Evolutionary conservation across 1,140 invertebrate genomes (phyloP).

Genomic region (Drosophila mauritiana): DNA sequence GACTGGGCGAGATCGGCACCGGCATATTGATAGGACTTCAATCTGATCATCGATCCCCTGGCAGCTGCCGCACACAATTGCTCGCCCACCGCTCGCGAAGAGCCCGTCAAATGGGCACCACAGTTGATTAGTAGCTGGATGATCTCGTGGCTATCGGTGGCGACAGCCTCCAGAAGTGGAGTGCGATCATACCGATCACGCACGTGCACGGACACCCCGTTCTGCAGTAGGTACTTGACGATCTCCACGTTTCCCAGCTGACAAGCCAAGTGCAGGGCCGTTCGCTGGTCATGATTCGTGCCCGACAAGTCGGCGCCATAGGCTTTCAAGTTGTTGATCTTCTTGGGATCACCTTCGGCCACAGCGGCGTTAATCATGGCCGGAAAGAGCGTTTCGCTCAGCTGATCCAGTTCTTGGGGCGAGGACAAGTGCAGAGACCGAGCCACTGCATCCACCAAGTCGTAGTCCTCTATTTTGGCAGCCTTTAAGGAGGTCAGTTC

Average conservation of each 20-base stretch:
- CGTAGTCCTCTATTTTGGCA: slow-evolving; percentile 81
- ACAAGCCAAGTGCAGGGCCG: slow-evolving; percentile 93
- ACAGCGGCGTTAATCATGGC: slow-evolving; percentile 92
- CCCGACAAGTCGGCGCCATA: slow-evolving; percentile 91
- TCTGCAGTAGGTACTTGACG: slow-evolving; percentile 90
- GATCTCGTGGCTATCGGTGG: slow-evolving; percentile 87
- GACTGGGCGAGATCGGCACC: slow-evolving; percentile 87
- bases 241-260: slow-evolving; percentile 89
- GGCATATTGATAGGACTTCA: slow-evolving; percentile 87
- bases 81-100: slow-evolving; percentile 86
- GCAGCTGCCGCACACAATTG: slow-evolving; percentile 87
- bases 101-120: slow-evolving; percentile 87
- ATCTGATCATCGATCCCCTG: slow-evolving; percentile 86
- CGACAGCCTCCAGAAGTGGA: slow-evolving; percentile 88
- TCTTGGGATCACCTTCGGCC: slow-evolving; percentile 87
- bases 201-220: slow-evolving; percentile 94
- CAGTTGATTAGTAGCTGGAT: slow-evolving; percentile 87
- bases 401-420: slow-evolving; percentile 88
- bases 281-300: slow-evolving; percentile 91
- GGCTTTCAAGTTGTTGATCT: slow-evolving; percentile 85
- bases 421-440: slow-evolving; percentile 88
- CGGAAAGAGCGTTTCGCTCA: slow-evolving; percentile 91
- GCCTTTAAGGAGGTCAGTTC: slow-evolving; percentile 85
- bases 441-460: slow-evolving; percentile 88
- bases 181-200: slow-evolving; percentile 86